Evolutionary conservation across 2,888 invertebrate species (phyloP).

Genomic region (Drosophila limbata): DNA sequence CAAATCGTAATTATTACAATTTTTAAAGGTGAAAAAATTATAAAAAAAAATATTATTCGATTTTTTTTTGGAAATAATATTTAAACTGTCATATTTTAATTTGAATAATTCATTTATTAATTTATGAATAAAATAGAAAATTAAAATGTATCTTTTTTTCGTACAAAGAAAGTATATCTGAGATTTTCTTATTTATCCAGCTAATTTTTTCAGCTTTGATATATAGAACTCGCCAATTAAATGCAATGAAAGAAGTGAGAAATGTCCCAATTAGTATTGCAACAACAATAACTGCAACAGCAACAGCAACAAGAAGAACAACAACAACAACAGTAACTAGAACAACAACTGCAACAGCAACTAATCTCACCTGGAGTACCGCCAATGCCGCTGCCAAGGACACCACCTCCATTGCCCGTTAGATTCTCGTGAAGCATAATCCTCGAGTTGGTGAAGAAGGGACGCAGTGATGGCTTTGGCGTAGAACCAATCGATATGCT

Average conservation of each 20-base stretch:
- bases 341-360: not conserved
- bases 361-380: constrained; percentile 60
- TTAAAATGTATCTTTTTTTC: not conserved
- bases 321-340: constrained; percentile 6
- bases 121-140: no score
- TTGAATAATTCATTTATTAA: no score
- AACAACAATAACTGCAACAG: constrained; percentile 6
- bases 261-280: constrained; percentile 9
- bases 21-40: no score
- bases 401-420: constrained; percentile 48
- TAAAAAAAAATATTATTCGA: not conserved
- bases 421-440: constrained; percentile 88
- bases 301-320: constrained; percentile 15
- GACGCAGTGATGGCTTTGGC: constrained; percentile 97
- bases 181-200: not conserved
- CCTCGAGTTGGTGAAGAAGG: constrained; percentile 96
- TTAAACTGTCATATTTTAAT: no score
- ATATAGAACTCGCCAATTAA: no score
- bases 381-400: constrained; percentile 41
- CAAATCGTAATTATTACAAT: not conserved
- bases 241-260: constrained; percentile 25
- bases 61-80: not conserved
- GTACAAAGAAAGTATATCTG: not conserved
- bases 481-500: constrained; percentile 98
- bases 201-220: not conserved